These are phyloP conservation scores for Clarias laeviceps DNA, from an alignment of 2,797 vertebrate species.

Conservation along the genomic window DNA sequence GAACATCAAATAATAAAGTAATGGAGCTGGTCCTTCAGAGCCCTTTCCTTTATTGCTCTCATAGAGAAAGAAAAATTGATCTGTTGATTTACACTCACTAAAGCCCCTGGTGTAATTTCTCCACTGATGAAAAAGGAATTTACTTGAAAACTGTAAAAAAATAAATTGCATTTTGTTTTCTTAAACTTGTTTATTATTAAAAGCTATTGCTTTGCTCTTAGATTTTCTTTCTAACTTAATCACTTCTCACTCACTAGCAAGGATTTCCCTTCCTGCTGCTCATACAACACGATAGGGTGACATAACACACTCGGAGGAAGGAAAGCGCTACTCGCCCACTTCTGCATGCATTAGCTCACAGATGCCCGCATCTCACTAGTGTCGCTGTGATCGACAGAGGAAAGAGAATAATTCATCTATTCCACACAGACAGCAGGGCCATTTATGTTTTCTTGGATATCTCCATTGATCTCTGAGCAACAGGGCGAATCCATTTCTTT, in stretches of 20 bases:
- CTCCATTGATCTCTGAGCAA: neutral
- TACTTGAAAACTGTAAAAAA: neutral
- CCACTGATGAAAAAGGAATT: neutral
- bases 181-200: neutral
- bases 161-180: neutral
- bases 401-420: neutral
- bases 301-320: neutral
- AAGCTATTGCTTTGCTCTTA: neutral
- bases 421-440: neutral
- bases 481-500: neutral
- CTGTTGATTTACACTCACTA: constrained; percentile 12
- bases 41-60: neutral
- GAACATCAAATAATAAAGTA: neutral
- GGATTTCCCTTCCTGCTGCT: neutral
- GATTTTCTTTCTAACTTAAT: neutral
- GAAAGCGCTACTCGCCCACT: neutral
- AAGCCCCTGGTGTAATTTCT: neutral
- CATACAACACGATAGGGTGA: neutral
- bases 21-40: neutral
- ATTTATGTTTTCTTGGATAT: neutral
- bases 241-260: too few relatives aligned
- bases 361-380: neutral
- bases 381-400: neutral
- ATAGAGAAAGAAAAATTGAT: constrained; percentile 29
- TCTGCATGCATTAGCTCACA: neutral